Evolutionary conservation across 2,113 vertebrate genomes (phyloP).

Genomic region (Alligator sinensis): DNA sequence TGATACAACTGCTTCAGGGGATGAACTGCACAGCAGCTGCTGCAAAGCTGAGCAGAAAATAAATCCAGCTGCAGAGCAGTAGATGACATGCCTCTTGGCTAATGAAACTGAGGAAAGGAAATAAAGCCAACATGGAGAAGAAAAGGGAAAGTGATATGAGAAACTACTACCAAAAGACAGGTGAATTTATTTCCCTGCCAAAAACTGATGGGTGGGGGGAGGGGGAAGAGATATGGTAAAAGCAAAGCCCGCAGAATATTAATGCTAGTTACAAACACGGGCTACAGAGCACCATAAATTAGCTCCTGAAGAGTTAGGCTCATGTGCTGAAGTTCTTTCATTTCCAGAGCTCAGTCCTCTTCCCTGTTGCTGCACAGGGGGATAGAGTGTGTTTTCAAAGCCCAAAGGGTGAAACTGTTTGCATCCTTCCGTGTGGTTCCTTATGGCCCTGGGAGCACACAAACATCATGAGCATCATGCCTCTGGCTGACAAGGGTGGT

Average conservation of each 20-base stretch:
- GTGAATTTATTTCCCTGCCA: conserved; percentile 47
- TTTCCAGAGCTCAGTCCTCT: conserved; percentile 20
- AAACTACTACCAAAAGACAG: conserved; percentile 15
- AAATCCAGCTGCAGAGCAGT: not conserved
- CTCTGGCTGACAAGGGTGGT: not conserved
- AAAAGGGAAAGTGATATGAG: conserved; percentile 2
- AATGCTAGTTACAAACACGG: conserved; percentile 30
- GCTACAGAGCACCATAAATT: conserved; percentile 14
- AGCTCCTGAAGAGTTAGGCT: conserved; percentile 24
- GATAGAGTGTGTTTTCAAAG: not conserved
- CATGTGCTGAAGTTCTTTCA: conserved; percentile 14
- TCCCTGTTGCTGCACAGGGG: not conserved
- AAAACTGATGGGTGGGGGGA: not conserved
- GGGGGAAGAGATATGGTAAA: not conserved
- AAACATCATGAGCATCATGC: rapidly evolving
- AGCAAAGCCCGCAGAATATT: not conserved
- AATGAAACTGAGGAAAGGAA: not conserved
- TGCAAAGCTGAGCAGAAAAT: not conserved
- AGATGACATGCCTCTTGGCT: not conserved
- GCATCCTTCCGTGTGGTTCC: not conserved
- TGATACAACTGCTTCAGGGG: not conserved
- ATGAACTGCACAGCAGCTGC: conserved; percentile 11
- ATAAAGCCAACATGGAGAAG: not conserved
- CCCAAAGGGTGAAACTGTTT: not conserved
- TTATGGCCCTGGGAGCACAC: not conserved